Conservation (phyloP, 2,797 vertebrate genomes). For the Clangula hyemalis region DNA sequence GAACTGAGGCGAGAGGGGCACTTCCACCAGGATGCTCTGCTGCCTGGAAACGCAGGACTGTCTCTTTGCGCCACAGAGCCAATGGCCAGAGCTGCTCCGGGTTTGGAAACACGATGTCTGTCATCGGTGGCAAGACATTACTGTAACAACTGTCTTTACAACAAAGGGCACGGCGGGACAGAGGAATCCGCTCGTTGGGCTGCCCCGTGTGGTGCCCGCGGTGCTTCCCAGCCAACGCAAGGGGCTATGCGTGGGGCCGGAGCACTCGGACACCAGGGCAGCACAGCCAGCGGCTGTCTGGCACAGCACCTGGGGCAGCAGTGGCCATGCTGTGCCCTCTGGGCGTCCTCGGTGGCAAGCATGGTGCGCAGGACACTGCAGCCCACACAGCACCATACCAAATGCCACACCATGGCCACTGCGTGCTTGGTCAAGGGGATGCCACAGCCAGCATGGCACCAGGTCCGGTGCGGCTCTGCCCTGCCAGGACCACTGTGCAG, state of each 20-base stretch:
- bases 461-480: background rate
- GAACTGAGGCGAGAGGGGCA: conserved; percentile 75
- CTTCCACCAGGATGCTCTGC: conserved; percentile 80
- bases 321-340: accelerated
- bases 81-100: conserved; percentile 2
- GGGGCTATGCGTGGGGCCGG: accelerated
- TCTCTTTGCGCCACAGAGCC: conserved; percentile 45
- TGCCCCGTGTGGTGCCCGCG: background rate
- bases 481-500: accelerated
- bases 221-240: background rate
- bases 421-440: accelerated
- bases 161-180: accelerated
- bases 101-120: background rate
- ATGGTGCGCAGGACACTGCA: accelerated
- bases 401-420: accelerated
- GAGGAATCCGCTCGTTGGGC: background rate
- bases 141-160: background rate
- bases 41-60: conserved; percentile 45
- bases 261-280: accelerated
- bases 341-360: accelerated
- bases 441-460: background rate
- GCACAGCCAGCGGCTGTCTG: accelerated
- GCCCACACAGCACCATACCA: accelerated
- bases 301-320: accelerated
- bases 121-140: background rate